Conservation (phyloP, 2,113 vertebrate genomes). For the Oncorhynchus masou region DNA sequence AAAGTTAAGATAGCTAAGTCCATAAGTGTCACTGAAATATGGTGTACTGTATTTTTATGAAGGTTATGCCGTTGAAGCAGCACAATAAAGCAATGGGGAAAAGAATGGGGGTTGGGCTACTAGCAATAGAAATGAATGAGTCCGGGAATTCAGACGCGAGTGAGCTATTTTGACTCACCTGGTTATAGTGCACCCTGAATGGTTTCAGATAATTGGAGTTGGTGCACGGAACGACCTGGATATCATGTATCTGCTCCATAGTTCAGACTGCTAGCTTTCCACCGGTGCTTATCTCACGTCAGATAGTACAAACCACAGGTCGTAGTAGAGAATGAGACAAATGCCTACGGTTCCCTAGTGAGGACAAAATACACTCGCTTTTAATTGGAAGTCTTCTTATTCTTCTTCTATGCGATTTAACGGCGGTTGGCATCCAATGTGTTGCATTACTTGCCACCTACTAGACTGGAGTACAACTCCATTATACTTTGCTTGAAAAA, state of each 20-base stretch:
- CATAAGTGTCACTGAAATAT: neutral
- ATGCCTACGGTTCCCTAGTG: conserved; percentile 66
- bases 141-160: conserved; percentile 26
- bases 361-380: conserved; percentile 40
- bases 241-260: conserved; percentile 79
- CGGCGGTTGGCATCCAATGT: too few relatives aligned
- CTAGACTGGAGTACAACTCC: too few relatives aligned
- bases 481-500: too few relatives aligned
- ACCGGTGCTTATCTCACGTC: conserved; percentile 51
- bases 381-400: too few relatives aligned
- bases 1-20: neutral
- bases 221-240: conserved; percentile 79
- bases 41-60: neutral
- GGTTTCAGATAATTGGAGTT: conserved; percentile 81
- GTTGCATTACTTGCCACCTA: too few relatives aligned
- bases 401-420: too few relatives aligned
- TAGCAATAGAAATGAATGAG: conserved; percentile 6
- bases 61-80: neutral
- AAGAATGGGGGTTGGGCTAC: neutral
- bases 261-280: conserved; percentile 48
- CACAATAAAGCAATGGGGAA: neutral
- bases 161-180: conserved; percentile 73
- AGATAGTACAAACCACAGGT: conserved; percentile 43
- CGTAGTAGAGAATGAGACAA: conserved; percentile 36
- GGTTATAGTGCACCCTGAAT: conserved; percentile 80